Percentiles rank a stretch among this genome's conserved stretches.
Conservation (phyloP, 2,797 vertebrate species). For the Parauchenoglanis punctatus region DNA sequence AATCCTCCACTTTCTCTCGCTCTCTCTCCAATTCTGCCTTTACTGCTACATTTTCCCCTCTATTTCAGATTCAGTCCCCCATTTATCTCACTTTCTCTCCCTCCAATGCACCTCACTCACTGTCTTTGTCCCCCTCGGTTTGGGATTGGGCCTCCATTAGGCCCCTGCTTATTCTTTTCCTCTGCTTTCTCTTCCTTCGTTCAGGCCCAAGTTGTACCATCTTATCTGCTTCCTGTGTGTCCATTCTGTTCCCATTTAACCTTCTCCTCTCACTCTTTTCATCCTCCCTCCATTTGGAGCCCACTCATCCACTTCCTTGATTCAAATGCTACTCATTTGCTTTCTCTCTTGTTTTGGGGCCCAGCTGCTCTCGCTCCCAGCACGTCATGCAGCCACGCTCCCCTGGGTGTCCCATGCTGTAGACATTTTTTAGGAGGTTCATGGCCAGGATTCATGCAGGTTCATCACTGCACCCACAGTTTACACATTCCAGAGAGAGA, state of each 20-base stretch:
- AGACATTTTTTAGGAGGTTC: neutral
- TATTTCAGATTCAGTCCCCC: neutral
- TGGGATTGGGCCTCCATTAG: neutral
- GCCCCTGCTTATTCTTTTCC: neutral
- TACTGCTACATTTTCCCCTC: neutral
- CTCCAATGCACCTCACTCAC: neutral
- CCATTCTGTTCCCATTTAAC: neutral
- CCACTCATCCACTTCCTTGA: conserved; percentile 1
- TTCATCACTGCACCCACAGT: neutral
- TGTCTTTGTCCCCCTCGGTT: neutral
- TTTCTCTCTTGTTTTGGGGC: neutral
- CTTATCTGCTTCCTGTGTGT: conserved; percentile 18
- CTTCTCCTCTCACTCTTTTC: conserved; percentile 2
- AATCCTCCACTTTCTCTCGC: neutral
- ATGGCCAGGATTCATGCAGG: neutral
- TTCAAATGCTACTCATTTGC: conserved; percentile 13
- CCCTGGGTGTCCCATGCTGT: conserved; percentile 1
- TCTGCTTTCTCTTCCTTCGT: neutral
- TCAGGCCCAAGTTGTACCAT: neutral
- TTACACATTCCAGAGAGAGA: neutral
- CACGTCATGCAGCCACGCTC: neutral
- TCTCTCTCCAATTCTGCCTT: neutral
- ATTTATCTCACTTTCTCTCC: conserved; percentile 8
- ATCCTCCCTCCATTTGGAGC: neutral
- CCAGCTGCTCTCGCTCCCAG: neutral